Conservation (phyloP, 2,113 vertebrate species). For the Ammodytes marinus region DNA sequence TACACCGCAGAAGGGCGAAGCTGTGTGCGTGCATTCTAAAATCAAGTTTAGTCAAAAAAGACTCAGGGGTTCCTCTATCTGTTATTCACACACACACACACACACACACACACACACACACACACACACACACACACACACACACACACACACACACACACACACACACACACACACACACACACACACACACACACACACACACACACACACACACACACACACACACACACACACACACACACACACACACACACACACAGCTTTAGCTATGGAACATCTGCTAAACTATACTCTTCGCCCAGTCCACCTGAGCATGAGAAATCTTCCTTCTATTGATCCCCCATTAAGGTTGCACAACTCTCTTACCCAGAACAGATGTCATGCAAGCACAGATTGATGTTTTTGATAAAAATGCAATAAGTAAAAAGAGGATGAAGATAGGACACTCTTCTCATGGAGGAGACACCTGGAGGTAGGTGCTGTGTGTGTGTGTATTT, state of each 20-base stretch:
- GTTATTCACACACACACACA: conserved; percentile 50
- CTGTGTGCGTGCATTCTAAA: conserved; percentile 25
- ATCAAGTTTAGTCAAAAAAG: conserved; percentile 46
- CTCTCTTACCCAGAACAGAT: conserved; percentile 67
- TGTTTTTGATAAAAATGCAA: conserved; percentile 79
- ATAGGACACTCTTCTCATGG: conserved; percentile 62
- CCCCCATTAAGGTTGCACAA: conserved; percentile 62
- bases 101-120: conserved; percentile 12
- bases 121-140: conserved; percentile 34
- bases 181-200: conserved; percentile 42
- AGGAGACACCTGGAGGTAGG: conserved; percentile 72
- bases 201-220: conserved; percentile 18
- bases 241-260: conserved; percentile 37
- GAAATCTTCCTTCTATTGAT: conserved; percentile 69
- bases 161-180: conserved; percentile 18
- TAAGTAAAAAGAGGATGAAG: conserved; percentile 28
- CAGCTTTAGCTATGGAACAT: conserved; percentile 62
- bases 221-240: conserved; percentile 27
- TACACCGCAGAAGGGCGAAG: conserved; percentile 36
- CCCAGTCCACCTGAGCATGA: conserved; percentile 64
- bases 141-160: conserved; percentile 28
- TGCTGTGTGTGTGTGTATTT: conserved; percentile 33
- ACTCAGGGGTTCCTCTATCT: conserved; percentile 46
- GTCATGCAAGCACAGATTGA: conserved; percentile 68
- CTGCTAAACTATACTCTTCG: conserved; percentile 66